A percentile compares a stretch with the other conserved stretches of the same genome.
These are phyloP conservation scores for Cercocebus atys DNA, from an alignment of 2,113 vertebrate species.

Conservation along the genomic window DNA sequence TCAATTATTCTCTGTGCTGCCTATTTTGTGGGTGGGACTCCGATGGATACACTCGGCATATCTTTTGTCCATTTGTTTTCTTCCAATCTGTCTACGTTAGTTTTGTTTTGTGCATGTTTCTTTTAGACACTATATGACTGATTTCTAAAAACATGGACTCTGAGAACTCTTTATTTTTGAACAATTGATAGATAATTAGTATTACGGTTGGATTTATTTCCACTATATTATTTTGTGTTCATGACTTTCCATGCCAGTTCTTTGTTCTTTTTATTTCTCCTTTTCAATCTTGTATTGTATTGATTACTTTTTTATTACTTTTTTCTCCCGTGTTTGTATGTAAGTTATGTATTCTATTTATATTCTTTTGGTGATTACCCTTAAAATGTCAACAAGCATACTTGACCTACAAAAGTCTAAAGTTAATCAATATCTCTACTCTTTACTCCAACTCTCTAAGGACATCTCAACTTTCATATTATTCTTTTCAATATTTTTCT, in stretches of 20 bases:
- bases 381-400: neutral
- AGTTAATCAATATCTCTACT: neutral
- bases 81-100: no score
- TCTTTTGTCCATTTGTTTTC: neutral
- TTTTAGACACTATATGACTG: neutral
- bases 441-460: neutral
- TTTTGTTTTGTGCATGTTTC: neutral
- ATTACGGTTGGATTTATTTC: neutral
- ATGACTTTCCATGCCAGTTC: neutral
- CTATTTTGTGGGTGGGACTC: neutral
- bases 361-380: neutral
- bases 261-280: neutral
- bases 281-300: neutral
- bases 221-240: neutral
- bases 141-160: neutral
- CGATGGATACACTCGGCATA: accelerated
- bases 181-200: neutral
- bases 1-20: neutral
- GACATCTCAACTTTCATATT: no score
- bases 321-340: neutral
- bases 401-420: neutral
- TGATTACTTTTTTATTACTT: neutral
- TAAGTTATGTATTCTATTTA: neutral
- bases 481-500: neutral
- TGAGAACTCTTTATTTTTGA: neutral